A percentile compares a stretch with the other conserved stretches of the same genome.
phyloP scores from a whole-genome alignment of 2,888 invertebrate species.

The Balanococcus diminutus region DNA sequence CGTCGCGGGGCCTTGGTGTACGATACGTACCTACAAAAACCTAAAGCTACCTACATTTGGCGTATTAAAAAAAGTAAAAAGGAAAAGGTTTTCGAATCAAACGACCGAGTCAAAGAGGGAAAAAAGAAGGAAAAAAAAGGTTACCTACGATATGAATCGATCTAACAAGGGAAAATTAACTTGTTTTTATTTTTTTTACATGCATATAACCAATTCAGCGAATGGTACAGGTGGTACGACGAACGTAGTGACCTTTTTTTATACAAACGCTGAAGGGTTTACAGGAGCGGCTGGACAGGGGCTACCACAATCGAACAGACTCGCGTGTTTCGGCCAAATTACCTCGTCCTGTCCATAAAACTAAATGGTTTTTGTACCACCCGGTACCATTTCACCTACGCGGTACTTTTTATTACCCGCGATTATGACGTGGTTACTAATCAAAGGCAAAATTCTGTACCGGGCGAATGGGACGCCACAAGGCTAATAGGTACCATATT shows the following conservation, averaged over 20 bases:
- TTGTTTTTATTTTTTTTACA: slow-evolving; percentile 8
- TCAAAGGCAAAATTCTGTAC: slow-evolving; percentile 21
- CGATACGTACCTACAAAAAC: neutral
- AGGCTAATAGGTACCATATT: slow-evolving; percentile 9
- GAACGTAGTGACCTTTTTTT: slow-evolving; percentile 48
- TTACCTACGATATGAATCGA: slow-evolving; percentile 41
- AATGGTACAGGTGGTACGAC: slow-evolving; percentile 49
- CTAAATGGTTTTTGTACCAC: slow-evolving; percentile 50
- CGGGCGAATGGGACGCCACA: slow-evolving; percentile 11
- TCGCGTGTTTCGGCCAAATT: slow-evolving; percentile 53
- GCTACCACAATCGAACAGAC: slow-evolving; percentile 43
- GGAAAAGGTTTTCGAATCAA: slow-evolving; percentile 6
- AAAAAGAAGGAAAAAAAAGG: neutral
- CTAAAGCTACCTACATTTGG: neutral
- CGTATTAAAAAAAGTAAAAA: neutral
- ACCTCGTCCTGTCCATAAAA: slow-evolving; percentile 41
- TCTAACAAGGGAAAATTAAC: slow-evolving; percentile 45
- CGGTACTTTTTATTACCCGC: slow-evolving; percentile 33
- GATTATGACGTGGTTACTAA: slow-evolving; percentile 34
- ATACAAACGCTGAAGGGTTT: neutral
- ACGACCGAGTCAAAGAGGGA: neutral
- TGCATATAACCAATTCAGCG: slow-evolving; percentile 47
- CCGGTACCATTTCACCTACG: slow-evolving; percentile 48
- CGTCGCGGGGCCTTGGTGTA: neutral
- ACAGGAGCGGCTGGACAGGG: slow-evolving; percentile 50